Percentiles rank a stretch among this genome's conserved stretches.
phyloP scores from a whole-genome alignment of 1,140 invertebrate genomes.

The Diabrotica virgifera region DNA sequence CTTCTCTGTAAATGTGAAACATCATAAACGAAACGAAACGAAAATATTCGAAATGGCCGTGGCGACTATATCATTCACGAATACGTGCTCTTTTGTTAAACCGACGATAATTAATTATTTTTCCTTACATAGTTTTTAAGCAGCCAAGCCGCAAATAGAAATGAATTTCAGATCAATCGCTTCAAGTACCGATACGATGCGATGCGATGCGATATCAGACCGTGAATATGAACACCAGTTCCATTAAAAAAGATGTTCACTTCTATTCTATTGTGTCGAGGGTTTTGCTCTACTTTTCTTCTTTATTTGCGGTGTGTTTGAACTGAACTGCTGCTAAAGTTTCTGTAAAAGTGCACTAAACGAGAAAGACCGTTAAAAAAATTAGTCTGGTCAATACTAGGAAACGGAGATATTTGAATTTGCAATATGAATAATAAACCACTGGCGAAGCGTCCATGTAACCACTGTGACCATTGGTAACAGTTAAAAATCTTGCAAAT shows the following conservation, averaged over 20 bases:
- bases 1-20: too few relatives aligned
- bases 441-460: too few relatives aligned
- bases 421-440: too few relatives aligned
- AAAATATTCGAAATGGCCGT: slow-evolving; percentile 8
- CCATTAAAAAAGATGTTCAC: slow-evolving; percentile 3
- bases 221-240: background rate
- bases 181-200: background rate
- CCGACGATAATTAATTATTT: slow-evolving; percentile 17
- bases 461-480: too few relatives aligned
- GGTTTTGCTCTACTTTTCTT: background rate
- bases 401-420: too few relatives aligned
- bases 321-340: too few relatives aligned
- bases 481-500: too few relatives aligned
- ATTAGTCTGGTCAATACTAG: too few relatives aligned
- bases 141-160: background rate
- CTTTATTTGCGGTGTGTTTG: too few relatives aligned
- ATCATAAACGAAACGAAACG: slow-evolving; percentile 9
- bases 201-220: too few relatives aligned
- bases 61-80: slow-evolving; percentile 17
- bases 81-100: slow-evolving; percentile 14
- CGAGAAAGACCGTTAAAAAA: too few relatives aligned
- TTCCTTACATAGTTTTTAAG: slow-evolving; percentile 16
- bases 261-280: slow-evolving; percentile 2
- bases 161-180: background rate
- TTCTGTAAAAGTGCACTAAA: too few relatives aligned